These are phyloP conservation scores for Caprella mutica DNA, from an alignment of 2,888 invertebrate species.

Conservation along the genomic window DNA sequence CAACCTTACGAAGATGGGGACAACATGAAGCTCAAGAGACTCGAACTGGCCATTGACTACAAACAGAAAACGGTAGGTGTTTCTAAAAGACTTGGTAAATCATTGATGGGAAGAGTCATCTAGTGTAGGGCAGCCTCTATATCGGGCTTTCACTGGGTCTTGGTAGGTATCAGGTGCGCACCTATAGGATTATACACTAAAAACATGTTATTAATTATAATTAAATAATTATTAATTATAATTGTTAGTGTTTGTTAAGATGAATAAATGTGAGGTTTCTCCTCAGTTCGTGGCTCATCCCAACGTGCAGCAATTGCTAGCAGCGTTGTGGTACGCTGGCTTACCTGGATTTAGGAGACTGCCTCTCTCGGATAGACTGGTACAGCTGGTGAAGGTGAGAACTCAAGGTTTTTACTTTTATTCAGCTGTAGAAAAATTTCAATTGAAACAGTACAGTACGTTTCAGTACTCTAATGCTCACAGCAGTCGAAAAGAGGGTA, in stretches of 20 bases:
- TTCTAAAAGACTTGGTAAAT: background rate
- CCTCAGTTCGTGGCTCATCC: conserved; percentile 74
- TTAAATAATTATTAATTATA: no score
- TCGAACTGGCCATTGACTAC: conserved; percentile 46
- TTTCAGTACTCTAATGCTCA: no score
- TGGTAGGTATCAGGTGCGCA: no score
- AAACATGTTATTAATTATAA: no score
- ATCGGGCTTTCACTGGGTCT: no score
- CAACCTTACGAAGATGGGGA: conserved; percentile 37
- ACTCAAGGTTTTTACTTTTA: conserved; percentile 64
- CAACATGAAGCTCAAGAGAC: conserved; percentile 41
- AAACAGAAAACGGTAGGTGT: conserved; percentile 45
- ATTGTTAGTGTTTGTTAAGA: background rate
- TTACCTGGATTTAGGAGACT: conserved; percentile 84
- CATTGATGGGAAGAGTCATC: no score
- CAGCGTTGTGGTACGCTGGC: conserved; percentile 89
- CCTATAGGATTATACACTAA: no score
- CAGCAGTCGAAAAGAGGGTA: no score
- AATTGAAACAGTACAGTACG: no score
- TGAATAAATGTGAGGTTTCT: background rate
- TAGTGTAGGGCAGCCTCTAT: no score
- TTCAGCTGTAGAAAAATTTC: conserved; percentile 64
- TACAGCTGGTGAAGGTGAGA: conserved; percentile 61
- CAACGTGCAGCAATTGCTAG: conserved; percentile 81
- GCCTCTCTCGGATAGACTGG: conserved; percentile 57